Conservation (phyloP, 1,140 invertebrate genomes). For the Chironomus striatipennis region DNA sequence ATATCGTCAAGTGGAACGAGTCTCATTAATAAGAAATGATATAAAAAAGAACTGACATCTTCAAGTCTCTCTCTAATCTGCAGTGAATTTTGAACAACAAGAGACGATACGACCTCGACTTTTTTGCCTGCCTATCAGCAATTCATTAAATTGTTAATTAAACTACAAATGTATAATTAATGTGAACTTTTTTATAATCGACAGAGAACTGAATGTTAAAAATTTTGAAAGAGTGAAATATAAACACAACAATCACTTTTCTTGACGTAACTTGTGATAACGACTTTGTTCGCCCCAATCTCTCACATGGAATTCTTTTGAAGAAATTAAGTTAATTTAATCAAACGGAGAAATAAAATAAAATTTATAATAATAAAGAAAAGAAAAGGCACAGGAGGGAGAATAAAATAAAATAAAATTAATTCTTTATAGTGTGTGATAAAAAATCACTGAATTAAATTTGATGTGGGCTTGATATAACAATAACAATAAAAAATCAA, state of each 20-base stretch:
- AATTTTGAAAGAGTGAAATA: neutral
- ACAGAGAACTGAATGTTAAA: neutral
- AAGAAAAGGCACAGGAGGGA: neutral
- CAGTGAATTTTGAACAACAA: neutral
- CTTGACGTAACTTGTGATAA: neutral
- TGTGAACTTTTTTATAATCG: neutral
- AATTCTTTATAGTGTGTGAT: slow-evolving; percentile 7
- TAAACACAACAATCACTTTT: neutral
- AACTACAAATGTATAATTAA: slow-evolving; percentile 15
- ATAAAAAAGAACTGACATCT: neutral
- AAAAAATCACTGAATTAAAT: neutral
- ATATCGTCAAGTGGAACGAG: neutral
- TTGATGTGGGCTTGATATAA: too few relatives aligned
- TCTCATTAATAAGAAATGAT: neutral
- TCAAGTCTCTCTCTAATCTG: neutral
- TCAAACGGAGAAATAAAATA: too few relatives aligned
- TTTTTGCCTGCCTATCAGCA: neutral
- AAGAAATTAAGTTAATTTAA: too few relatives aligned
- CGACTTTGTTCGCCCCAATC: neutral
- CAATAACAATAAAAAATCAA: neutral
- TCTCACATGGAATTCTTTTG: too few relatives aligned
- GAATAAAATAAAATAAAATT: neutral
- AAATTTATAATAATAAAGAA: neutral
- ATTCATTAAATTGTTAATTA: slow-evolving; percentile 15
- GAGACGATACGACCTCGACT: neutral